Evolutionary conservation across 2,888 invertebrate species (phyloP), one percentile per base, ranked within the genome.

Genomic region (Blera fallax): DNA sequence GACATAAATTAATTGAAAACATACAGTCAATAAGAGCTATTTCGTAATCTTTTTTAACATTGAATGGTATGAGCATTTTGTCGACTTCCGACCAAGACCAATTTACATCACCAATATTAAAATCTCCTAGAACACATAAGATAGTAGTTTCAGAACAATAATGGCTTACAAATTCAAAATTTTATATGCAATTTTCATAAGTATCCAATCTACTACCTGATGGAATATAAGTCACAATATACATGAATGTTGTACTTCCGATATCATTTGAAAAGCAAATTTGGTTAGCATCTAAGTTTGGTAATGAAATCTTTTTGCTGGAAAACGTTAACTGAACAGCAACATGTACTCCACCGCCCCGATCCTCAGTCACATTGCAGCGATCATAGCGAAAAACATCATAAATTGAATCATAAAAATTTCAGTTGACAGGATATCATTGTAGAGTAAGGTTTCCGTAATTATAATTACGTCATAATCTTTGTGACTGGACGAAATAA

Each of bases 151-250:
- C 34, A 34, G 21, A 50, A 50, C 45, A 65, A 43, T 24, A 32
- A 27, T 65, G 29, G 27, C 48, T 48, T 32, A 64, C 27, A 40
- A 45, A 64, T 32, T 32, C 45, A 45, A 65, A 65, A 43, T 64
- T 45, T 5, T 64, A 27, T 8, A 48, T 45, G 14, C 45, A 64
- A 8, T 65, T 32, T 65, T 18, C 48, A 34, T 45, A 64, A 24
- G 2, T 37, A 16, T 48, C 48, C 18, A 37, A 58, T 58, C 11
- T 16, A 32, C 29, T 48, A 18, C 11, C 64, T 11, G 45, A 29
- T 18, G 4, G 24, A 3, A 24, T 24, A 58, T 58, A 58, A 58
- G 58, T 58, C 16, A 37, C 58, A 21, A 58, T 37, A 37, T 10
- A 58, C 18, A 40, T 40, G 5, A 40, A 40, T 40, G 3, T 40